Evolutionary conservation across 2,888 invertebrate genomes (phyloP), one percentile per base, ranked within the genome.

Genomic region (Cerastoderma edule): DNA sequence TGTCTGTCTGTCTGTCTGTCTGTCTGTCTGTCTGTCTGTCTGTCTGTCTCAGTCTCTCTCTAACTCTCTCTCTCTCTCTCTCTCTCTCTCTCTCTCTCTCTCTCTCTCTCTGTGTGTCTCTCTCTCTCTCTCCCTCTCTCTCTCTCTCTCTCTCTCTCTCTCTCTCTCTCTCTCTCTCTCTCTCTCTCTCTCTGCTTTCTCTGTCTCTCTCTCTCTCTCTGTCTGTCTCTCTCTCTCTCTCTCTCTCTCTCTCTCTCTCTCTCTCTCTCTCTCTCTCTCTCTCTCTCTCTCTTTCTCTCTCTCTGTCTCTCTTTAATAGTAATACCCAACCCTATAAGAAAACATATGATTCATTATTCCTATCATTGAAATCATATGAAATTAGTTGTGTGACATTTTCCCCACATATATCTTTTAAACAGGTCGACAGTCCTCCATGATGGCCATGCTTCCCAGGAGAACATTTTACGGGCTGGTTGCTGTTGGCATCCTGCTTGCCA

Each of bases 161-260:
- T 53, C 24, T n/a, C n/a, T n/a, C 53, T 53, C 53, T 53, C 16
- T 53, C 16, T 53, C 53, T 53, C 53, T 16, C 53, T 53, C 53
- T 53, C 24, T n/a, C 6, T 53, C 53, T 53, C 53, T 53, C 53
- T 53, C 53, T 53, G 39, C 53, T 53, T 22, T 53, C 53, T 53
- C 53, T 53, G n/a, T 53, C 24, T 53, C 16, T 53, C 53, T 53
- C 53, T 22, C 44, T 44, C 44, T 44, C 44, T 44, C 8, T 44
- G 19, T 44, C 44, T 44, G 10, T 8, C 44, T 44, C 44, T 44
- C 19, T 13, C 19, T 44, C 44, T 44, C 44, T 44, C 44, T 44
- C 44, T 44, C 44, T 44, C 44, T 44, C 44, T 44, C 44, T 44
- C 44, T 44, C 19, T 44, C 8, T 44, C 44, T 44, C 44, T 16